phyloP scores from a whole-genome alignment of 1,140 invertebrate genomes.

The Pomacea maculata region DNA sequence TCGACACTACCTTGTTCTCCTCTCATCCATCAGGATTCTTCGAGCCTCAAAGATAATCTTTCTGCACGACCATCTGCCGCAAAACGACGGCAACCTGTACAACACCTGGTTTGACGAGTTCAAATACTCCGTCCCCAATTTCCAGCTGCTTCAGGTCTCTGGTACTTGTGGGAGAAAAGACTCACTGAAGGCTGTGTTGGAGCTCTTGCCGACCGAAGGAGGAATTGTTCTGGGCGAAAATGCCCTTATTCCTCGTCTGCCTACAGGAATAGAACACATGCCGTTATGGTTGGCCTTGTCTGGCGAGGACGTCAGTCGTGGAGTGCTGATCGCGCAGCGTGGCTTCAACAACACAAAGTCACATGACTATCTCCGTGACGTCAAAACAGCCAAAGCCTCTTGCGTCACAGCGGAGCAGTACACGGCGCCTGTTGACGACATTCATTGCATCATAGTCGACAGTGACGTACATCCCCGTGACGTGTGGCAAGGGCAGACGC shows the following conservation, averaged over 20 bases:
- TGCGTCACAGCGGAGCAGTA: too few species aligned
- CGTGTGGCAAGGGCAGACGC: not conserved
- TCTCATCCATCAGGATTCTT: conserved; percentile 15
- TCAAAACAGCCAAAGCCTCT: too few species aligned
- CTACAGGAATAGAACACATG: not conserved
- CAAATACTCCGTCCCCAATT: conserved; percentile 19
- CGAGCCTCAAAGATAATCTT: conserved; percentile 26
- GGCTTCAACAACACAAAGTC: too few species aligned
- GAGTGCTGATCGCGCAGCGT: too few species aligned
- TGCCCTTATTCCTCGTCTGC: not conserved
- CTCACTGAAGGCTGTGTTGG: not conserved
- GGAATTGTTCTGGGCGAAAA: conserved; percentile 19
- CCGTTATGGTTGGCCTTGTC: too few species aligned
- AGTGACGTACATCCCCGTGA: conserved; percentile 6
- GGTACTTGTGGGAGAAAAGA: not conserved
- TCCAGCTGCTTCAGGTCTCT: not conserved
- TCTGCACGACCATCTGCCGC: conserved; percentile 25
- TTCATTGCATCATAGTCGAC: not conserved
- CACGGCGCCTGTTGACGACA: too few species aligned
- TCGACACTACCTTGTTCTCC: conserved; percentile 21
- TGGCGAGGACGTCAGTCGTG: too few species aligned
- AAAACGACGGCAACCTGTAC: conserved; percentile 17
- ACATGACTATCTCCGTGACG: too few species aligned
- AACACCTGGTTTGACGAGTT: conserved; percentile 31
- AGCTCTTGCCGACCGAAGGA: not conserved